Conservation (phyloP, 2,888 invertebrate genomes). For the Cataglyphis cursor region DNA sequence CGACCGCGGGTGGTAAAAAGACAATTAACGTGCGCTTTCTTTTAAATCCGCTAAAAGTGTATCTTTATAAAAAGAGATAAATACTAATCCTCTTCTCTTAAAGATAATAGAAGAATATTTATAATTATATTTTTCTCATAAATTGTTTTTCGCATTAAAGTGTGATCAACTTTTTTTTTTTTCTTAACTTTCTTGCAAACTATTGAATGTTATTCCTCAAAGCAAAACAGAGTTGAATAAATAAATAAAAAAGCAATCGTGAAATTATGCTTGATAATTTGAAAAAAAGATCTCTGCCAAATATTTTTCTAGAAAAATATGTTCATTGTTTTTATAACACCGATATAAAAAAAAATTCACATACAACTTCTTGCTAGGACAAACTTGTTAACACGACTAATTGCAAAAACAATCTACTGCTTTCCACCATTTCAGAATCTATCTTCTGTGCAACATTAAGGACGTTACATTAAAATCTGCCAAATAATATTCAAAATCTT, state of each 20-base stretch:
- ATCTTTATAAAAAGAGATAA: not conserved
- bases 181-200: not conserved
- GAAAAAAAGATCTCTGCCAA: not conserved
- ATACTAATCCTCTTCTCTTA: not conserved
- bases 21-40: not conserved
- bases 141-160: conserved; percentile 4
- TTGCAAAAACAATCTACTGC: conserved; percentile 4
- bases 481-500: conserved; percentile 32
- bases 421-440: not conserved
- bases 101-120: not conserved
- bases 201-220: not conserved
- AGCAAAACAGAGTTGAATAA: not conserved
- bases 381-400: not conserved
- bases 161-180: not conserved
- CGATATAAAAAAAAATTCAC: not conserved
- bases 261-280: not conserved
- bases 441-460: not conserved
- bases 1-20: not conserved
- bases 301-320: not conserved
- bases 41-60: not conserved
- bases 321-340: not conserved
- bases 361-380: not conserved
- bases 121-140: not conserved
- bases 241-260: not conserved
- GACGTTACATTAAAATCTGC: not conserved